Conservation (phyloP, 2,888 invertebrate species). For the Perizoma flavofasciatum region DNA sequence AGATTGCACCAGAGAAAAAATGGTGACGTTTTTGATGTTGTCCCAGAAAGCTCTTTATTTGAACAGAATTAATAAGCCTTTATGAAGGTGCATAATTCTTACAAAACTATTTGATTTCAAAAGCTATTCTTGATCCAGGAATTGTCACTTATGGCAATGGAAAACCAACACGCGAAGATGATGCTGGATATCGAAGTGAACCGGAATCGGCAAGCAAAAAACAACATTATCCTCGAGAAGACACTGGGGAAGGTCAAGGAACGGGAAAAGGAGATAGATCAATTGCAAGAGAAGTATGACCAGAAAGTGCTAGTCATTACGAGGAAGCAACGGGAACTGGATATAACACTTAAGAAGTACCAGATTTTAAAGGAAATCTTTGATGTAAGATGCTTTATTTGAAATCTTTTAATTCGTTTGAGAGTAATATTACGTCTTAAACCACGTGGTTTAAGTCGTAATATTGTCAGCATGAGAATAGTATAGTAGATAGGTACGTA, state of each 20-base stretch:
- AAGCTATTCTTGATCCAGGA: constrained; percentile 62
- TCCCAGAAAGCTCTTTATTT: too few species aligned
- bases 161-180: constrained; percentile 84
- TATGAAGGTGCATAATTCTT: too few species aligned
- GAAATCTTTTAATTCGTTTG: not conserved
- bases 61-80: too few species aligned
- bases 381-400: constrained; percentile 61
- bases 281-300: constrained; percentile 61
- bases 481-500: too few species aligned
- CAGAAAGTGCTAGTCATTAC: constrained; percentile 57
- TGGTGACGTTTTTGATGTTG: too few species aligned
- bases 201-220: constrained; percentile 65
- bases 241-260: constrained; percentile 53
- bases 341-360: constrained; percentile 66
- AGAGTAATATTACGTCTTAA: too few species aligned
- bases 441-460: too few species aligned
- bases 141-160: constrained; percentile 77
- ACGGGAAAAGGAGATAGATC: constrained; percentile 66
- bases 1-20: too few species aligned
- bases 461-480: too few species aligned
- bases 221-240: constrained; percentile 61
- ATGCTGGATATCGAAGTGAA: constrained; percentile 84
- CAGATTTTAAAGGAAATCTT: constrained; percentile 63
- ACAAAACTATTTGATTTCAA: too few species aligned
- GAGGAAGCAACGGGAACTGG: constrained; percentile 71